Conservation (phyloP, 2,113 vertebrate genomes). For the Porphyrio hochstetteri region DNA sequence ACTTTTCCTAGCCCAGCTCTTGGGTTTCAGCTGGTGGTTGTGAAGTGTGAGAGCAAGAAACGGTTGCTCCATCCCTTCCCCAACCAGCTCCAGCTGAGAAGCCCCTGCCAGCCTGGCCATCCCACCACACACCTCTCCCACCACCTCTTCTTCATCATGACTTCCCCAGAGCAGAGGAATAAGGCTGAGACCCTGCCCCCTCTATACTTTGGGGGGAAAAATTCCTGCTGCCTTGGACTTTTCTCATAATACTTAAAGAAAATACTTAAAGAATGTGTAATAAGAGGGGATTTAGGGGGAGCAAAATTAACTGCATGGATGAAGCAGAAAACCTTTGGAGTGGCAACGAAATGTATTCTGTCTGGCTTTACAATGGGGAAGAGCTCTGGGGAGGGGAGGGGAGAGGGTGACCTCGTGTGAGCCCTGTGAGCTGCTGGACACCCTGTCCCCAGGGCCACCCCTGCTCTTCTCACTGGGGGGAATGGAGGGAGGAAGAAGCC, state of each 20-base stretch:
- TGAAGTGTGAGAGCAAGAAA: not conserved
- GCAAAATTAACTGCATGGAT: not conserved
- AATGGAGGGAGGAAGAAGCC: not conserved
- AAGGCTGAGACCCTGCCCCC: not conserved
- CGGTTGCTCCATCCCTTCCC: not conserved
- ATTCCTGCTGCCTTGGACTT: constrained; percentile 7
- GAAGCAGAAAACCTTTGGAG: not conserved
- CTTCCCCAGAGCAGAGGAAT: not conserved
- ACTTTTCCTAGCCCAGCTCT: not conserved
- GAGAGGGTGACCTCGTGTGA: not conserved
- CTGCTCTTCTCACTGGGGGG: not conserved
- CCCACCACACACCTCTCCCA: not conserved
- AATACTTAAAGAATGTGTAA: constrained; percentile 59
- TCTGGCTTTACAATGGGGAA: not conserved
- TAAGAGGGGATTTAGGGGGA: constrained; percentile 23
- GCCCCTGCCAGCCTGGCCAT: not conserved
- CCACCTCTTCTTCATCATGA: not conserved
- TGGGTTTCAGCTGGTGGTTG: not conserved
- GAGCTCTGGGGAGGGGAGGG: no score
- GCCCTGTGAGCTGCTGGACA: not conserved
- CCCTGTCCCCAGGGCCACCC: not conserved
- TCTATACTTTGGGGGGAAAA: not conserved
- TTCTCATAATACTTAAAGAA: constrained; percentile 42
- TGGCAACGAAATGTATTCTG: not conserved
- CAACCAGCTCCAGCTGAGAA: no score